Conservation (phyloP, 2,888 invertebrate species). For the Cremastobaeus sp. region DNA sequence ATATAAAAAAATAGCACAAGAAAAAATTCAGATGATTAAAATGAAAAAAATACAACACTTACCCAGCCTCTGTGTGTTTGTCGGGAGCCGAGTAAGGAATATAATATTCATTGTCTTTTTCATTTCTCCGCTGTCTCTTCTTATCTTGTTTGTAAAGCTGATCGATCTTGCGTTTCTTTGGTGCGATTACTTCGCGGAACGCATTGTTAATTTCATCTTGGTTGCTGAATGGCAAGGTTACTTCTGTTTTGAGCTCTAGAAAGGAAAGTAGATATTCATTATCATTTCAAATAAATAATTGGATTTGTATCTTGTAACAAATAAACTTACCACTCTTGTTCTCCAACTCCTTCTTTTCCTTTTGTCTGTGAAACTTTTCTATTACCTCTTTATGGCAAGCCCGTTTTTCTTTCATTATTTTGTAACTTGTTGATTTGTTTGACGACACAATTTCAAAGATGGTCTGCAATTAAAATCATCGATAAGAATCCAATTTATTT, state of each 20-base stretch:
- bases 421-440: constrained; percentile 86
- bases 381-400: constrained; percentile 84
- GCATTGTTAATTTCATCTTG: constrained; percentile 80
- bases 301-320: background rate
- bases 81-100: constrained; percentile 92
- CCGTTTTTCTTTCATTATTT: constrained; percentile 93
- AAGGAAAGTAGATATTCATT: no score
- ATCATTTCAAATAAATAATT: background rate
- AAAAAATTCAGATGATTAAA: no score
- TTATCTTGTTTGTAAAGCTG: constrained; percentile 79
- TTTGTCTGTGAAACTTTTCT: constrained; percentile 76
- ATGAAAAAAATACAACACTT: constrained; percentile 2
- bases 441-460: constrained; percentile 94
- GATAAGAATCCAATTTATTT: background rate
- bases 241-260: constrained; percentile 38
- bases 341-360: constrained; percentile 74
- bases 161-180: constrained; percentile 81
- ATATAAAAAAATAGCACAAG: no score
- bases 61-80: constrained; percentile 91
- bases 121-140: constrained; percentile 80
- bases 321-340: constrained; percentile 30
- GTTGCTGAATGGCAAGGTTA: constrained; percentile 77
- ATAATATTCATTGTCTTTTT: constrained; percentile 88
- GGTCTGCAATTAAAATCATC: constrained; percentile 82
- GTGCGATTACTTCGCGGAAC: constrained; percentile 81